Conservation (phyloP, 2,888 invertebrate genomes). For the Molanna angustata region DNA sequence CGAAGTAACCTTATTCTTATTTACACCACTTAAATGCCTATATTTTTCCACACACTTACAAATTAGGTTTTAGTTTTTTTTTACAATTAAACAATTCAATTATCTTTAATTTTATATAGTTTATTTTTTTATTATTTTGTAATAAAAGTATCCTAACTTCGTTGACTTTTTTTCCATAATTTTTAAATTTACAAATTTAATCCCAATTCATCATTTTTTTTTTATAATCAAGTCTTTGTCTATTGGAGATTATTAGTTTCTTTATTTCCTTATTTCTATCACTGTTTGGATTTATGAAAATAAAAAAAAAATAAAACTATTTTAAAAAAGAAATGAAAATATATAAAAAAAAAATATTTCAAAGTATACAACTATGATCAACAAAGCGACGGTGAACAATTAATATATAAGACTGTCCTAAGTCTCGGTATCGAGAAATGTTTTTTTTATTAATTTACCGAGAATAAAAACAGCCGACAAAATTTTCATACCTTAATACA, state of each 20-base stretch:
- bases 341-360: not conserved
- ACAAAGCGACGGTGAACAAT: not conserved
- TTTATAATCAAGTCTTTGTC: slow-evolving; percentile 22
- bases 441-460: too few relatives aligned
- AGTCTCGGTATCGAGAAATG: too few relatives aligned
- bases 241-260: slow-evolving; percentile 13
- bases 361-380: not conserved
- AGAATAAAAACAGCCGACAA: too few relatives aligned
- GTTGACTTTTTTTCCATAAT: slow-evolving; percentile 24
- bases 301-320: not conserved
- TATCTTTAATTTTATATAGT: slow-evolving; percentile 11
- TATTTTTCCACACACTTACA: slow-evolving; percentile 3
- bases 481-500: too few relatives aligned
- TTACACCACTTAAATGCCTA: slow-evolving; percentile 10
- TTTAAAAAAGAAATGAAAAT: too few relatives aligned
- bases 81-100: slow-evolving; percentile 20
- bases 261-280: slow-evolving; percentile 10
- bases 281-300: not conserved
- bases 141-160: slow-evolving; percentile 26
- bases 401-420: too few relatives aligned
- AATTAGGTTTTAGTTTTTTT: slow-evolving; percentile 7
- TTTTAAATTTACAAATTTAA: slow-evolving; percentile 18
- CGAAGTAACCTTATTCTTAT: slow-evolving; percentile 16
- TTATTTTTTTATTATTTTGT: slow-evolving; percentile 9
- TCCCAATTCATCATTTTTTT: slow-evolving; percentile 12